phyloP scores from a whole-genome alignment of 2,888 invertebrate species.

The Aleiodes alternator region DNA sequence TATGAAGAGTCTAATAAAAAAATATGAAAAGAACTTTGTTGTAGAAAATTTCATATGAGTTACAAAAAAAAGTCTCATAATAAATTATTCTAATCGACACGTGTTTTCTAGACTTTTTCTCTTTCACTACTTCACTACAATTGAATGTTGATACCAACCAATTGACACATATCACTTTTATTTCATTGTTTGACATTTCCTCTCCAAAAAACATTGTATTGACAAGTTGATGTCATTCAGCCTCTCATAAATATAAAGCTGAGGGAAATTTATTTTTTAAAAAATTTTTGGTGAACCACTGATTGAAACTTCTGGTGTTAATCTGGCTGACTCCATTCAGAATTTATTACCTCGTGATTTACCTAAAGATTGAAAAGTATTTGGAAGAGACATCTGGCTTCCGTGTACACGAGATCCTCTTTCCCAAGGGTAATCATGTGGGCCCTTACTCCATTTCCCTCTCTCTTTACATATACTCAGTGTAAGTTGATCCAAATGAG shows the following conservation, averaged over 20 bases:
- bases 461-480: constrained; percentile 9
- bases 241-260: neutral
- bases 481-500: neutral
- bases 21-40: too few relatives aligned
- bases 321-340: constrained; percentile 37
- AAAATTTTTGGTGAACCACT: neutral
- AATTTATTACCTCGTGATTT: constrained; percentile 46
- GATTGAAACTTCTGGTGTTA: neutral
- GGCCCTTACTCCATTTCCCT: constrained; percentile 42
- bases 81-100: too few relatives aligned
- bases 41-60: too few relatives aligned
- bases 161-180: too few relatives aligned
- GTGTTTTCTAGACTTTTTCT: too few relatives aligned
- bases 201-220: too few relatives aligned
- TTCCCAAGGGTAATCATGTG: constrained; percentile 50
- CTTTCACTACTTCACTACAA: too few relatives aligned
- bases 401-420: constrained; percentile 38
- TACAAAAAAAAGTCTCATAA: too few relatives aligned
- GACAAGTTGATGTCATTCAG: neutral
- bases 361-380: constrained; percentile 3
- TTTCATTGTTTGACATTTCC: too few relatives aligned
- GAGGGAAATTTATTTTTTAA: neutral
- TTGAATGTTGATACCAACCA: too few relatives aligned
- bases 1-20: too few relatives aligned
- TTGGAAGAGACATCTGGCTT: constrained; percentile 44